Percentiles rank a stretch among this genome's conserved stretches.
phyloP scores from a whole-genome alignment of 2,797 vertebrate genomes.

The Tenualosa thibaudeaui region DNA sequence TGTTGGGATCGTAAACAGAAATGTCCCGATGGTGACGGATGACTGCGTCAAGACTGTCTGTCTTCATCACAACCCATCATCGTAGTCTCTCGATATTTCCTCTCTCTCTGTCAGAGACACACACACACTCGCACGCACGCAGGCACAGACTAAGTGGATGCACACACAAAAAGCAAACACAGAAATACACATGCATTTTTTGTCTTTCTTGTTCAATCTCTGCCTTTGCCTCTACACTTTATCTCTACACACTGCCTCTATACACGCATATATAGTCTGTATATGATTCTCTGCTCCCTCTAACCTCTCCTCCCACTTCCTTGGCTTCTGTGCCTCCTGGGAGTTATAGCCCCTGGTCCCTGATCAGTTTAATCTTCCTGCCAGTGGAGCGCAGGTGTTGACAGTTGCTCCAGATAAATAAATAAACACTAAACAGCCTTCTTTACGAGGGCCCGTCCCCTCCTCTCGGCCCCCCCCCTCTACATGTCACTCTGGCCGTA shows the following conservation, averaged over 20 bases:
- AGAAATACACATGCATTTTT: too few relatives aligned
- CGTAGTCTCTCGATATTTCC: neutral
- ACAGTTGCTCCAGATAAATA: slow-evolving; percentile 69
- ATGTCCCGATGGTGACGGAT: neutral
- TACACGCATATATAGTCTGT: too few relatives aligned
- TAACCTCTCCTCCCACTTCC: neutral
- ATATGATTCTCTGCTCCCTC: neutral
- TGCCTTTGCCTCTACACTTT: too few relatives aligned
- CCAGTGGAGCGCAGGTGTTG: slow-evolving; percentile 63
- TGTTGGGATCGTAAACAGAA: neutral
- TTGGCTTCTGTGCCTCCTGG: neutral
- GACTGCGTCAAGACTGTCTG: slow-evolving; percentile 3
- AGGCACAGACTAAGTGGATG: too few relatives aligned
- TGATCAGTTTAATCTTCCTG: slow-evolving; percentile 45
- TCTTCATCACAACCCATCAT: slow-evolving; percentile 5
- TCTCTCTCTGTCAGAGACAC: neutral
- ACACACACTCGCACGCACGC: neutral
- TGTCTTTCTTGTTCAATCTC: too few relatives aligned
- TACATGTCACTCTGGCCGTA: neutral
- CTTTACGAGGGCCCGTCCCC: neutral
- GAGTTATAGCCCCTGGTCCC: slow-evolving; percentile 33
- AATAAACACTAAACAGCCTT: slow-evolving; percentile 64
- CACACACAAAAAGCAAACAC: too few relatives aligned
- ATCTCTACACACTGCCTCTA: too few relatives aligned
- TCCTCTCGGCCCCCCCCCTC: neutral